Conservation (phyloP, 2,888 invertebrate genomes). For the Branchipolynoe longqiensis region DNA sequence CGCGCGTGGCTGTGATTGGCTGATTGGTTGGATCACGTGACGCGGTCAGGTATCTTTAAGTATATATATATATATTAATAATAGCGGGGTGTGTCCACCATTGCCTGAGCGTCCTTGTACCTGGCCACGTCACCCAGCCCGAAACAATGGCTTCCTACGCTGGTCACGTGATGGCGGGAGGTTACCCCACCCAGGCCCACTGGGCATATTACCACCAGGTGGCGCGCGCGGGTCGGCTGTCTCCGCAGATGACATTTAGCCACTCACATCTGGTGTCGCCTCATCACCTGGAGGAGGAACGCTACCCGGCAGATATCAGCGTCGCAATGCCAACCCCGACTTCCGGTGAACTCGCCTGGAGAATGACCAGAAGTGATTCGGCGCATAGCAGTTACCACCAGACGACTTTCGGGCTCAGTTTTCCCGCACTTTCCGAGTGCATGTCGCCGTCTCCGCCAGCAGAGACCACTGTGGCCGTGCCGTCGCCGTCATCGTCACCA, state of each 20-base stretch:
- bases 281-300: neutral
- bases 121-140: neutral
- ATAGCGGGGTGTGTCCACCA: no score
- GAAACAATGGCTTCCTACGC: neutral
- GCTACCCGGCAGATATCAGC: neutral
- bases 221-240: neutral
- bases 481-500: neutral
- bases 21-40: neutral
- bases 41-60: no score
- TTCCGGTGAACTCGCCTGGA: neutral
- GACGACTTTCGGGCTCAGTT: neutral
- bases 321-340: neutral
- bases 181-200: neutral
- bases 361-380: neutral
- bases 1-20: neutral
- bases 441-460: neutral
- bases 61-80: no score
- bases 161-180: neutral
- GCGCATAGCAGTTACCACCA: neutral
- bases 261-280: neutral
- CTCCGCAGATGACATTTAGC: neutral
- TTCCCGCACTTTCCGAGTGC: slow-evolving; percentile 7
- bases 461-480: neutral
- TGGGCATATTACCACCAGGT: no score
- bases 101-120: no score